Conservation (phyloP, 64 coral and sea anemone species). For the Platygyra sinensis region DNA sequence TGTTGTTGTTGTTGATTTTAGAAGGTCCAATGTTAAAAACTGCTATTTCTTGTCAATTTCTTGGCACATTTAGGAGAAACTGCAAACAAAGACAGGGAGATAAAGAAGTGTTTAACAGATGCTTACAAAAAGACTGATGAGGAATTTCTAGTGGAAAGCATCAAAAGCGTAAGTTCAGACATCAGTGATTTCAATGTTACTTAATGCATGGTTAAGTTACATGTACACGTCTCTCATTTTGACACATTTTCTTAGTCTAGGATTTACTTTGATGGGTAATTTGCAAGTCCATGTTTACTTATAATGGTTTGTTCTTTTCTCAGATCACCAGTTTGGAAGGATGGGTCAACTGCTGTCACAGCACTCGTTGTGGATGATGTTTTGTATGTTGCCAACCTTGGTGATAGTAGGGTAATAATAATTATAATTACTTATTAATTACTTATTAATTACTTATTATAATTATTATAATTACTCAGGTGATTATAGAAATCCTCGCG, state of each 20-base stretch:
- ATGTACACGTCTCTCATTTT: too few species aligned
- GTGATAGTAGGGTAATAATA: conserved; percentile 89
- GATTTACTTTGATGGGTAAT: too few species aligned
- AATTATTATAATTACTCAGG: too few species aligned
- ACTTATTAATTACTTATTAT: too few species aligned
- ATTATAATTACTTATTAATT: too few species aligned
- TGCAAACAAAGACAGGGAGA: conserved; percentile 81
- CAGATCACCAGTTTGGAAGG: conserved; percentile 85
- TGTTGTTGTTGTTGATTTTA: too few species aligned
- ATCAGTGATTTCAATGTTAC: background rate
- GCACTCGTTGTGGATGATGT: conserved; percentile 85
- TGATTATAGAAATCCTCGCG: too few species aligned
- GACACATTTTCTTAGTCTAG: too few species aligned
- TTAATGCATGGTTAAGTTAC: background rate
- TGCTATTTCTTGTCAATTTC: background rate
- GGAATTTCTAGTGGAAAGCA: conserved; percentile 91
- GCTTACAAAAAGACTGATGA: conserved; percentile 98
- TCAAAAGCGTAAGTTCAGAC: conserved; percentile 82
- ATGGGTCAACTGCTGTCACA: conserved; percentile 97
- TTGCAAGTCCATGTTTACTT: too few species aligned
- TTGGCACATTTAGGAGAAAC: conserved; percentile 55
- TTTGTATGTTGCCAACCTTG: conserved; percentile 95
- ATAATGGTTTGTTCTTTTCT: background rate
- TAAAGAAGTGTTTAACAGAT: conserved; percentile 93
- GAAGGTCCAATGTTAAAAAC: background rate